Evolutionary conservation across 35 echinoderm and acorn worm species (phyloP).

Genomic region (Heliocidaris erythrogramma): DNA sequence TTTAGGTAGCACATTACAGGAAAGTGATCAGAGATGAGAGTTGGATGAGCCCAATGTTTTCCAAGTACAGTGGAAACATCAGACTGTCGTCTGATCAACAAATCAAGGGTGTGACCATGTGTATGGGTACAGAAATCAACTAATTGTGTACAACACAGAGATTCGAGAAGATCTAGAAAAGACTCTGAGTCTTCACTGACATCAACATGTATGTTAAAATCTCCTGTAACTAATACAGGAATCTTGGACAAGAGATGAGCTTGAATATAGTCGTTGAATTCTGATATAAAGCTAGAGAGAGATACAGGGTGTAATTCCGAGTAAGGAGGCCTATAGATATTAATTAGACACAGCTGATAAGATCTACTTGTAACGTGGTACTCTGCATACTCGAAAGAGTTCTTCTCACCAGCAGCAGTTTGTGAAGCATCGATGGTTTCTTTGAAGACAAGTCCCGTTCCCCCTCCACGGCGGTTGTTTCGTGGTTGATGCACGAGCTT

Average conservation of each 20-base stretch:
- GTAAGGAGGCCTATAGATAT: no score
- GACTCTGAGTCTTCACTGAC: not conserved
- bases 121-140: not conserved
- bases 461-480: not conserved
- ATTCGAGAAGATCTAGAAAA: conserved; percentile 45
- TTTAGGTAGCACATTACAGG: no score
- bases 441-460: conserved; percentile 9
- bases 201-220: conserved; percentile 47
- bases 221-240: conserved; percentile 26
- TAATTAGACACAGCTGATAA: no score
- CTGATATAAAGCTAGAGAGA: no score
- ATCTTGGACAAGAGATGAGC: conserved; percentile 28
- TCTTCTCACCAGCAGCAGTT: not conserved
- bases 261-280: no score
- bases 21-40: no score
- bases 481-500: not conserved
- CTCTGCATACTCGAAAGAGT: conserved; percentile 37
- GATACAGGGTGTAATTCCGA: no score
- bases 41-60: no score
- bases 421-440: not conserved
- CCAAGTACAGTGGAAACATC: no score
- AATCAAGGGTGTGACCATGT: no score
- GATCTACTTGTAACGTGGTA: no score
- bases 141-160: conserved; percentile 43
- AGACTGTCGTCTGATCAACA: no score